These are phyloP conservation scores for Ficedula albicollis DNA, from an alignment of 2,797 vertebrate species.

Conservation along the genomic window DNA sequence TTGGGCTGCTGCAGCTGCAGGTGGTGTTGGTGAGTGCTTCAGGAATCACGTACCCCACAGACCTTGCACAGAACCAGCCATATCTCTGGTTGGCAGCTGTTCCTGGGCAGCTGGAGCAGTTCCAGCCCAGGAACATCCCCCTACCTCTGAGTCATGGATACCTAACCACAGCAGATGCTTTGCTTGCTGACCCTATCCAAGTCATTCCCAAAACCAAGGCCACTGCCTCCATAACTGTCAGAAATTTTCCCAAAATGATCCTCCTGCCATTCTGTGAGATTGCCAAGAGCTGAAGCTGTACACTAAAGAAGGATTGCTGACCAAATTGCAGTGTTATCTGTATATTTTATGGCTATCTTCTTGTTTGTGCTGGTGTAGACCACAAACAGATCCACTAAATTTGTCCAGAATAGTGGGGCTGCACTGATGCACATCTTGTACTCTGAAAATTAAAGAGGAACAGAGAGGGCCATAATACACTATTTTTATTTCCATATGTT, in stretches of 20 bases:
- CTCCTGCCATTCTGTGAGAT: background rate
- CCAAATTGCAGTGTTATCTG: background rate
- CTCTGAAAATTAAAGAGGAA: background rate
- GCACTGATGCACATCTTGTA: background rate
- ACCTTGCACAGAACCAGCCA: accelerated
- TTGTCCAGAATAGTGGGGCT: background rate
- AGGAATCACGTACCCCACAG: accelerated
- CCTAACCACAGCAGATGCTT: background rate
- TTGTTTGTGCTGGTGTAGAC: background rate
- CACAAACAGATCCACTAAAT: background rate
- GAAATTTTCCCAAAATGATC: background rate
- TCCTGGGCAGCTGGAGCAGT: background rate
- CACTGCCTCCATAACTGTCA: background rate
- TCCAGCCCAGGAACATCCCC: accelerated
- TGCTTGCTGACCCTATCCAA: background rate
- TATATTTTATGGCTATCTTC: background rate
- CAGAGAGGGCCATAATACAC: background rate
- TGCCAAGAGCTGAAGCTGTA: background rate
- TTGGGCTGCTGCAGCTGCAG: background rate
- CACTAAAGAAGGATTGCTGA: background rate
- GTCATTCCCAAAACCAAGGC: background rate
- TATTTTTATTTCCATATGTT: conserved; percentile 1
- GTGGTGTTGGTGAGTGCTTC: background rate
- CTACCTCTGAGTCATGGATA: background rate
- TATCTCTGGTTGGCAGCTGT: accelerated